Base-by-base conservation (phyloP, 1,140 invertebrate genomes). In the Dendrolimus kikuchii region DNA sequence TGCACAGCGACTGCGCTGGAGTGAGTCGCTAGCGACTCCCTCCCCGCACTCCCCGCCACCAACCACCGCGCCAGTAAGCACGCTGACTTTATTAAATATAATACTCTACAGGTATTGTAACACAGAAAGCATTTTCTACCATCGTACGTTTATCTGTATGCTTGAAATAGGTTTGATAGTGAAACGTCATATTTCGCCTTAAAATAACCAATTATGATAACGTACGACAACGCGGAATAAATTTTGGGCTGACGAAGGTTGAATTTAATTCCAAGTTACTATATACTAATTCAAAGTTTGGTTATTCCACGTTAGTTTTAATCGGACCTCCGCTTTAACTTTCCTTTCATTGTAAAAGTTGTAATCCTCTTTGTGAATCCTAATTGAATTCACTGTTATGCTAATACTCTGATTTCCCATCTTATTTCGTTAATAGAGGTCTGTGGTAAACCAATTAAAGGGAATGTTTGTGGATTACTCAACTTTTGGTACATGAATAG, bases 311-410 rank as follows among this genome's bases (percentile, higher is more conserved):
- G 71, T 64, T 83, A 84, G 82, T 84, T 84, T 63, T 54, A 67
- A 78, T 78, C 68, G 77, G 74, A 68, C 69, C 68, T 74, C 73
- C 60, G 72, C 71, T 77, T 75, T 72, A 83, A 86, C 75, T 86
- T 83, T 78, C 67, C 69, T 70, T 72, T 81, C 76, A 84, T 83
- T 83, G 78, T 84, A 77, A 86, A 86, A 86, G 81, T 86, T 84
- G 78, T 86, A 84, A 84, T 84, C 78, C 81, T 81, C 83, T 83
- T 83, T 84, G 80, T 86, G 75, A 71, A 74, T 72, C 78, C 77
- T 84, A 86, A 84, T 86, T 86, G 81, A 84, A 86, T 85, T 82
- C 71, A 75, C 80, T 83, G 83, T 86, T 84, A 86, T 86, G 83
- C 81, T 84, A 86, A 86, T 86, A 86, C 81, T 83, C 72, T 83